Percentiles rank a stretch among this genome's conserved stretches.
phyloP scores from a whole-genome alignment of 92 coral and sea anemone genomes.

The Epizoanthus scotinus region DNA sequence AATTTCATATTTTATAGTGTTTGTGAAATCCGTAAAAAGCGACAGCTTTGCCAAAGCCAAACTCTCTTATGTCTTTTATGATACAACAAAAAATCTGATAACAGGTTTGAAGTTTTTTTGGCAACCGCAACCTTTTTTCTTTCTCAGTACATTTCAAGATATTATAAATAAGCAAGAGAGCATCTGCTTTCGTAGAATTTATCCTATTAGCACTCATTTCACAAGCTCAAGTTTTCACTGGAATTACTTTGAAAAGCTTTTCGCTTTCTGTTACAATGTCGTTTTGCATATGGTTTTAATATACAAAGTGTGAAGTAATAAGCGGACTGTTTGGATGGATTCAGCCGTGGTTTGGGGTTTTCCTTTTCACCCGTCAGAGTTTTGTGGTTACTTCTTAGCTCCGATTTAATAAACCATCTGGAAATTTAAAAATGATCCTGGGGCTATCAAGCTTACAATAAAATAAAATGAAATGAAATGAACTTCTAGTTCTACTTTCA shows the following conservation, averaged over 20 bases:
- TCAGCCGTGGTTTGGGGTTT: not conserved
- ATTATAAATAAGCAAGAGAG: not conserved
- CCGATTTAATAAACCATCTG: not conserved
- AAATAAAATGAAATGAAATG: not conserved
- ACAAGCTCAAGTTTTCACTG: slow-evolving; percentile 21
- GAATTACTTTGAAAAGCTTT: not conserved
- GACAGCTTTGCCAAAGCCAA: too few species aligned
- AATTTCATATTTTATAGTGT: not conserved
- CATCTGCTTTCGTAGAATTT: slow-evolving; percentile 1
- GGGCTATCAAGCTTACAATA: not conserved
- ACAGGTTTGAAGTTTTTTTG: too few species aligned
- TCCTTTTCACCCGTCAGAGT: too few species aligned
- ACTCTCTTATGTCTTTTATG: too few species aligned
- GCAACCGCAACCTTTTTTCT: not conserved
- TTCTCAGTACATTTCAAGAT: not conserved
- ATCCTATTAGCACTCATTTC: not conserved
- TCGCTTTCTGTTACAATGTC: slow-evolving; percentile 3
- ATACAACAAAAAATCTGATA: too few species aligned
- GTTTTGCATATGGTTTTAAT: slow-evolving; percentile 7
- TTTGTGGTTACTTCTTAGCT: not conserved
- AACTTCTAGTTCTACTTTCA: not conserved
- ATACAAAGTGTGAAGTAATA: not conserved
- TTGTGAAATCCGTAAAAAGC: too few species aligned
- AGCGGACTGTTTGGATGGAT: not conserved
- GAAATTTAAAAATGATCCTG: not conserved